Evolutionary conservation across 2,797 vertebrate species (phyloP).

Genomic region (Sus cebifrons): DNA sequence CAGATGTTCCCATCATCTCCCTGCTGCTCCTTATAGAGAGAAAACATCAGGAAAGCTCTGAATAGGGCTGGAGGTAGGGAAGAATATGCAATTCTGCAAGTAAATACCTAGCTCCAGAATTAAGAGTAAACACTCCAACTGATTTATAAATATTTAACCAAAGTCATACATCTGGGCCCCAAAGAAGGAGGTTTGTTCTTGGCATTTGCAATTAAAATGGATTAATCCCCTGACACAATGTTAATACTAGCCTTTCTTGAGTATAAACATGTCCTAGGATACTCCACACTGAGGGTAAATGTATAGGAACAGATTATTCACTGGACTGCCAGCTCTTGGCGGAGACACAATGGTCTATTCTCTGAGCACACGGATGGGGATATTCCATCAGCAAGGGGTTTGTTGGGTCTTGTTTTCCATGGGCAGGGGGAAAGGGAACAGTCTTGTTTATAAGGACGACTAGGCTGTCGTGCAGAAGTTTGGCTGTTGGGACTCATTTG

Average conservation of each 20-base stretch:
- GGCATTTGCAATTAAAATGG: constrained; percentile 85
- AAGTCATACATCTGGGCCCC: constrained; percentile 86
- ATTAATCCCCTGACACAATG: constrained; percentile 88
- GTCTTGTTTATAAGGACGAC: constrained; percentile 17
- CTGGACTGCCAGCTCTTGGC: not conserved
- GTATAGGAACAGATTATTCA: constrained; percentile 77
- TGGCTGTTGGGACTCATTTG: constrained; percentile 34
- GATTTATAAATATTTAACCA: constrained; percentile 91
- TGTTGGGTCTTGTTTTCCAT: constrained; percentile 53
- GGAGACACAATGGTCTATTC: constrained; percentile 58
- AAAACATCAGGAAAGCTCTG: constrained; percentile 54
- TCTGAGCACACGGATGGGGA: constrained; percentile 39
- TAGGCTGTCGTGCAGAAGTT: not conserved
- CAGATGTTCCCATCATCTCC: constrained; percentile 61
- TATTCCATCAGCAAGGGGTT: constrained; percentile 6
- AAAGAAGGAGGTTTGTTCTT: constrained; percentile 82
- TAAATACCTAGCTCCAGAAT: constrained; percentile 84
- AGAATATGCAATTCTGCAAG: constrained; percentile 86
- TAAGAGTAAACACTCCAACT: constrained; percentile 88
- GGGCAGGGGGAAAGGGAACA: not conserved
- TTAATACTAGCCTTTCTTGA: constrained; percentile 88
- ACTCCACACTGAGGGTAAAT: constrained; percentile 80
- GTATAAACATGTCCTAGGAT: constrained; percentile 88
- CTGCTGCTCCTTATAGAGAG: not conserved
- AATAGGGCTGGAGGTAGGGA: constrained; percentile 37